Percentiles rank a stretch among this genome's conserved stretches.
phyloP scores from a whole-genome alignment of 2,888 invertebrate genomes.

The Hyposoter didymator region DNA sequence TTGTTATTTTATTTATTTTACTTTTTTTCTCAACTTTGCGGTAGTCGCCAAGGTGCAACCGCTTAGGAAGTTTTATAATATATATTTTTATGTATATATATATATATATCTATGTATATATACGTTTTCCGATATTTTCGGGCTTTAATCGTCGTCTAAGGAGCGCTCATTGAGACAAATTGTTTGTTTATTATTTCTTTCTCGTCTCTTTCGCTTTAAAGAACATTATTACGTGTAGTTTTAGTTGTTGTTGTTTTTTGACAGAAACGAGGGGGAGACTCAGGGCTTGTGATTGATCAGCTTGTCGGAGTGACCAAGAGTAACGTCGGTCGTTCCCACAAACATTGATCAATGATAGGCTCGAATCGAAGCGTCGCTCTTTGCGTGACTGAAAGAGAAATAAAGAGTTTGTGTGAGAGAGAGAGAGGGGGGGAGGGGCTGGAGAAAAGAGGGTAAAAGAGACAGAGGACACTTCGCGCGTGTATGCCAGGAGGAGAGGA shows the following conservation, averaged over 20 bases:
- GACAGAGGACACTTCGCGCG: slow-evolving; percentile 63
- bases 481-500: slow-evolving; percentile 72
- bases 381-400: slow-evolving; percentile 56
- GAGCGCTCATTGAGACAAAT: slow-evolving; percentile 57
- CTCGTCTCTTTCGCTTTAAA: slow-evolving; percentile 40
- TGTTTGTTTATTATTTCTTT: slow-evolving; percentile 34
- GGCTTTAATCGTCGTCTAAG: slow-evolving; percentile 56
- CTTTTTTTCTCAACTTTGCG: slow-evolving; percentile 39
- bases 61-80: slow-evolving; percentile 61
- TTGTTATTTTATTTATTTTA: slow-evolving; percentile 28
- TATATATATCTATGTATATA: slow-evolving; percentile 47
- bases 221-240: slow-evolving; percentile 23
- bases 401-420: slow-evolving; percentile 53
- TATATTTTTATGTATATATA: slow-evolving; percentile 29
- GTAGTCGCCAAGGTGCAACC: slow-evolving; percentile 36
- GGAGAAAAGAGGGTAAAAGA: slow-evolving; percentile 63
- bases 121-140: slow-evolving; percentile 41
- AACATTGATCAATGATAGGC: slow-evolving; percentile 78
- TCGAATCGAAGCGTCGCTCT: slow-evolving; percentile 58
- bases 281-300: slow-evolving; percentile 79
- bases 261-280: slow-evolving; percentile 38
- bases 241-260: slow-evolving; percentile 20
- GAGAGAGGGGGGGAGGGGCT: slow-evolving; percentile 49
- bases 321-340: slow-evolving; percentile 84
- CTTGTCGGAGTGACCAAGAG: slow-evolving; percentile 84